Base-by-base conservation (phyloP, 2,797 vertebrate species). In the Hydrolagus colliei region DNA sequence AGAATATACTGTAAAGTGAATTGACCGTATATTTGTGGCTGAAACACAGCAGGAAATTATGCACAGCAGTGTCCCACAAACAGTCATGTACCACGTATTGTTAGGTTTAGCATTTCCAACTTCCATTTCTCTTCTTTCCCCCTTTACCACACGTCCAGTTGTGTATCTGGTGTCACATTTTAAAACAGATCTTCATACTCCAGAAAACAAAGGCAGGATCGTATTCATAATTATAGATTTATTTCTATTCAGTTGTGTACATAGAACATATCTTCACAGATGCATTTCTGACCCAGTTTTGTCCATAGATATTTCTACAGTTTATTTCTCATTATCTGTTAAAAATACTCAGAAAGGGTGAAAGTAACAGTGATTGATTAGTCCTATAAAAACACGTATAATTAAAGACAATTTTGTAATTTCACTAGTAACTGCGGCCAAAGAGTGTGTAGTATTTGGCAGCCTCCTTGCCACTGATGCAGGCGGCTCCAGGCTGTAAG, bases 361-460 rank as follows among this genome's bases (percentile, higher is more conserved):
- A 71, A 84, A 89, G 61, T 41, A 89, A 90, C 61, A 87, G 89
- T 90, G 88, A 87, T 89, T 89, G 88, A 86, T 88, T 87, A 87
- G 63, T 91, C 89, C 87, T 88, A 86, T 86, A 89, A 67, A 63
- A 84, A 84, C 79, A 84, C n/a, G 11, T 84, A 71, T 52, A 52
- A 63, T 68, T 67, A 84, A 82, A 82, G 65, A 84, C 79, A 84
- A 68, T 79, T 87, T 86, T 84, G n/a, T n/a, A 68, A 85, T 22
- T 86, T 87, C 86, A 88, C 95, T 86, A 98, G 91, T 99, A 99
- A 91, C 98, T 99, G 87, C 97, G 96, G 80, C 97, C 98, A 86
- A 99, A 99, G 89, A 99, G 91, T 12, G 97, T 97, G 92, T 99
- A 99, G 92, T 91, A 95, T 92, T 97, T 94, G n/a, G 97, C 98